Evolutionary conservation across 1,140 invertebrate species (phyloP).

Genomic region (Lasioglossum albipes): DNA sequence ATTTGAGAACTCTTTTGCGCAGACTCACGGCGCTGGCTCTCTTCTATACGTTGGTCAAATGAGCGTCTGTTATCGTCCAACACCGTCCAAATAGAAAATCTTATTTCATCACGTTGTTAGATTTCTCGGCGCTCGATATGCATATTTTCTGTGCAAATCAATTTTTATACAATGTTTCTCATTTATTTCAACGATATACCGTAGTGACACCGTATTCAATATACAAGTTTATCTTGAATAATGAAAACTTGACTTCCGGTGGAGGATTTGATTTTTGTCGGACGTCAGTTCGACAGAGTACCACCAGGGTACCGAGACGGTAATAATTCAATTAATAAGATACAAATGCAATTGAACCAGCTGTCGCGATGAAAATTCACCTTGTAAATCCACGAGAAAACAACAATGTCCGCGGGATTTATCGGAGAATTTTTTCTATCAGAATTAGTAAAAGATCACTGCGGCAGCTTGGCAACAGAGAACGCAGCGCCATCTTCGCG

Average conservation of each 20-base stretch:
- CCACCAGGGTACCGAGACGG: slow-evolving; percentile 16
- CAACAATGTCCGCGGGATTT: neutral
- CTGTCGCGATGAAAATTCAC: neutral
- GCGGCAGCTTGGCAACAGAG: slow-evolving; percentile 43
- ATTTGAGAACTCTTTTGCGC: slow-evolving; percentile 73
- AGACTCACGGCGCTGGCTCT: slow-evolving; percentile 65
- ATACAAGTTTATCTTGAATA: slow-evolving; percentile 19
- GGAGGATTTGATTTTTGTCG: slow-evolving; percentile 64
- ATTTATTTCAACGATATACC: neutral
- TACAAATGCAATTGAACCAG: slow-evolving; percentile 15
- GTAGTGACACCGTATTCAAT: too few species aligned
- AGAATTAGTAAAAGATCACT: slow-evolving; percentile 21
- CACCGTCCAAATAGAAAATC: neutral
- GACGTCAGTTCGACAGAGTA: slow-evolving; percentile 57
- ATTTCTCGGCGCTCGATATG: too few species aligned
- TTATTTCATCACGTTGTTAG: neutral
- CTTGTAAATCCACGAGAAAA: neutral
- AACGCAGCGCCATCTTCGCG: slow-evolving; percentile 32
- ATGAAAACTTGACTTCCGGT: slow-evolving; percentile 57
- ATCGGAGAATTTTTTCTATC: slow-evolving; percentile 7
- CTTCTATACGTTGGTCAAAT: slow-evolving; percentile 59
- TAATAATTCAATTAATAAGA: slow-evolving; percentile 22
- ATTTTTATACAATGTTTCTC: neutral
- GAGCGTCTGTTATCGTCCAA: slow-evolving; percentile 26
- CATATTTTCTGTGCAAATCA: neutral